phyloP scores from a whole-genome alignment of 2,113 vertebrate genomes.

The Ptychochromis oligacanthus region DNA sequence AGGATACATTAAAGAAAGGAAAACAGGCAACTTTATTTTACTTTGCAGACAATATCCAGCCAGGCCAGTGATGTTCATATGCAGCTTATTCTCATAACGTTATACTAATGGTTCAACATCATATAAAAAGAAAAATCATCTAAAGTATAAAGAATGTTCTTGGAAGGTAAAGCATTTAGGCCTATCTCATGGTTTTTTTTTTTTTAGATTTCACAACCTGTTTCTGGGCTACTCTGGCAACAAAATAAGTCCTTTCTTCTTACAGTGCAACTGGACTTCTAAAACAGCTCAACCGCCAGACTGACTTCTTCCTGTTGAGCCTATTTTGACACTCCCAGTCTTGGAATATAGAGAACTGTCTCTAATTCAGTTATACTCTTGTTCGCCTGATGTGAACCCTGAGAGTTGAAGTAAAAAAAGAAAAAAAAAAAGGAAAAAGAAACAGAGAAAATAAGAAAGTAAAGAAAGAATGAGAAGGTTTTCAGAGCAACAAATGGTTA shows the following conservation, averaged over 20 bases:
- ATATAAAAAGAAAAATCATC: not conserved
- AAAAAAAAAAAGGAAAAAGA: too few species aligned
- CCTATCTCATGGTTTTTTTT: not conserved
- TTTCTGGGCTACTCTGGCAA: not conserved
- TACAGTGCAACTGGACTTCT: slow-evolving; percentile 10
- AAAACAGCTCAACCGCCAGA: slow-evolving; percentile 11
- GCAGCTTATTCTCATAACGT: not conserved
- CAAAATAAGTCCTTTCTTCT: slow-evolving; percentile 7
- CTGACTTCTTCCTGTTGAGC: slow-evolving; percentile 24
- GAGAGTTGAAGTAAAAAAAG: not conserved
- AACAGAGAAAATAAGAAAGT: rapidly evolving
- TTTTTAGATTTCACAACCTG: not conserved
- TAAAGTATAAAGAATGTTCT: not conserved
- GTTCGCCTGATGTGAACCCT: not conserved
- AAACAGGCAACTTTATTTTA: not conserved
- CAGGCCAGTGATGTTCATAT: not conserved
- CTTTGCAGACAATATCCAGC: not conserved
- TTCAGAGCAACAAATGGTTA: not conserved
- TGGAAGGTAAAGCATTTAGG: not conserved
- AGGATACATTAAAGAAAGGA: slow-evolving; percentile 23
- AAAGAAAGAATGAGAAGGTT: not conserved
- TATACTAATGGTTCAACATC: not conserved
- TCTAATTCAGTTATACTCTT: not conserved
- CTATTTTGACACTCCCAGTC: slow-evolving; percentile 21
- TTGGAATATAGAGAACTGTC: not conserved